Evolutionary conservation across 2,797 vertebrate genomes (phyloP).

Genomic region (Xenops minutus): DNA sequence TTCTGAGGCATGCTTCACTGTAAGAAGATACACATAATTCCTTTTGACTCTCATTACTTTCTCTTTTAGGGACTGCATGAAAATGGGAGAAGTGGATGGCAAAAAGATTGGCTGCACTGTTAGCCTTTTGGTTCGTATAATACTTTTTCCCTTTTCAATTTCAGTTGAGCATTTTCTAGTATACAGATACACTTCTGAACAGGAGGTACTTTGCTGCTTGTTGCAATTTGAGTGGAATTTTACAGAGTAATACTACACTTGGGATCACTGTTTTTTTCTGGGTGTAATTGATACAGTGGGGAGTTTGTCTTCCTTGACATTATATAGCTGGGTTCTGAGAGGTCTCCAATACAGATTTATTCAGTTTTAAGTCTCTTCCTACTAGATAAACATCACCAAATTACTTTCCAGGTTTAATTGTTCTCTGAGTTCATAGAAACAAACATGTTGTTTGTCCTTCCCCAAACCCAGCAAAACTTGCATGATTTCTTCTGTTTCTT

Average conservation of each 20-base stretch:
- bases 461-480: neutral
- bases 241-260: neutral
- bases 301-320: neutral
- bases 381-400: neutral
- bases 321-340: neutral
- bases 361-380: neutral
- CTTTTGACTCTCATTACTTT: constrained; percentile 50
- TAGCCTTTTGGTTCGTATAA: constrained; percentile 90
- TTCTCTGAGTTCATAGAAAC: neutral
- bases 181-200: neutral
- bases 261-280: neutral
- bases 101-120: constrained; percentile 99
- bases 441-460: neutral
- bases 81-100: constrained; percentile 96
- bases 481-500: neutral
- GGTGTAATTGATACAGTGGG: neutral
- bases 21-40: neutral
- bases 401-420: neutral
- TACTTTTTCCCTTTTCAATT: neutral
- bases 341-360: neutral
- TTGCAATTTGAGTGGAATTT: neutral
- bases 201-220: neutral
- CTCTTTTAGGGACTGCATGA: constrained; percentile 93
- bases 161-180: neutral
- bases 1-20: neutral